These are phyloP conservation scores for Xiphophorus hellerii DNA, from an alignment of 2,113 vertebrate species.

Conservation along the genomic window DNA sequence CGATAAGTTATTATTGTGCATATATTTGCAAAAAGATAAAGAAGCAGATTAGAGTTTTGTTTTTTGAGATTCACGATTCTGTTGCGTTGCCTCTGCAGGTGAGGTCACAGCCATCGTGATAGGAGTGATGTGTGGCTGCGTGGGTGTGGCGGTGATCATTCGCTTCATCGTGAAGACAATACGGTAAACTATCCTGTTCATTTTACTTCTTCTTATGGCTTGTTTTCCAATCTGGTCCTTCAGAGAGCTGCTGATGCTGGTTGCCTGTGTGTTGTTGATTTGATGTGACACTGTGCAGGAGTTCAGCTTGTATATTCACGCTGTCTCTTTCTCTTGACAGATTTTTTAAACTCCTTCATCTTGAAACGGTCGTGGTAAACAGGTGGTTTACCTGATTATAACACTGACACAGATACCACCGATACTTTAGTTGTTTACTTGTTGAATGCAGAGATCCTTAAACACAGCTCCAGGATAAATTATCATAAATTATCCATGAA, in stretches of 20 bases:
- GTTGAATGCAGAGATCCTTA: too few relatives aligned
- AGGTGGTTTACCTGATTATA: conserved; percentile 68
- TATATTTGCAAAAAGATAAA: background rate
- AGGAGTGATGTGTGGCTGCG: conserved; percentile 79
- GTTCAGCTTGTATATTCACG: conserved; percentile 27
- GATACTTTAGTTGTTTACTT: background rate
- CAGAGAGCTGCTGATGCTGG: background rate
- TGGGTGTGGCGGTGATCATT: conserved; percentile 76
- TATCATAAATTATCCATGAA: background rate
- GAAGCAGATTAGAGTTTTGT: background rate
- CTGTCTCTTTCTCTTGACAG: conserved; percentile 67
- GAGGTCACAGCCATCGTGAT: conserved; percentile 81
- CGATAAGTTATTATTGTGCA: background rate
- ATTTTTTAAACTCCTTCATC: conserved; percentile 73
- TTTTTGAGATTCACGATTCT: background rate
- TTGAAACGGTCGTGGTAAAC: conserved; percentile 73
- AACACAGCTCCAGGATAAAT: too few relatives aligned
- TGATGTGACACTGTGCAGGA: background rate
- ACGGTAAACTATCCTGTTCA: conserved; percentile 61
- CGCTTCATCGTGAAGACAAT: conserved; percentile 79
- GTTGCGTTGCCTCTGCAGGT: conserved; percentile 53
- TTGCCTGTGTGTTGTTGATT: background rate
- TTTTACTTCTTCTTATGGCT: background rate
- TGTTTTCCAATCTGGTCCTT: background rate
- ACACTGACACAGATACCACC: conserved; percentile 48